These are phyloP conservation scores for Chaetodon auriga DNA, from an alignment of 2,113 vertebrate species.

Conservation along the genomic window DNA sequence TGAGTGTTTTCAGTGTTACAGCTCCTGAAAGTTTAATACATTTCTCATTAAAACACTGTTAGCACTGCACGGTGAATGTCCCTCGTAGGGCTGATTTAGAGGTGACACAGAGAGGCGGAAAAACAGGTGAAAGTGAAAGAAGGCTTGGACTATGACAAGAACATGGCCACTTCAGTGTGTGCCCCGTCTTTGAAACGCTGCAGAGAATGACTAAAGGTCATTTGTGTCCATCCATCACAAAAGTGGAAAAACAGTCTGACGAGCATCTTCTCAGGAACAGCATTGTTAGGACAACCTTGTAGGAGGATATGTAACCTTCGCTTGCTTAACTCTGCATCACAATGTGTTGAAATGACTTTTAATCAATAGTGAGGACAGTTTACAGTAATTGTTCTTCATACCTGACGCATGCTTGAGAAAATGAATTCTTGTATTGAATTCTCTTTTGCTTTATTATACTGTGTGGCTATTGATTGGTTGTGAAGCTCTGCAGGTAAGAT, in stretches of 20 bases:
- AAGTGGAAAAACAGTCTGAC: conserved; percentile 45
- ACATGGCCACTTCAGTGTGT: conserved; percentile 18
- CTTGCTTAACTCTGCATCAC: conserved; percentile 23
- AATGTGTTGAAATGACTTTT: conserved; percentile 6
- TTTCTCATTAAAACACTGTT: conserved; percentile 61
- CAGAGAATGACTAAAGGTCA: conserved; percentile 52
- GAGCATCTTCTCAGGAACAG: not conserved
- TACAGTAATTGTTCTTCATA: not conserved
- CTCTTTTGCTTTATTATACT: not conserved
- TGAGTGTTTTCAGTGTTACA: conserved; percentile 61
- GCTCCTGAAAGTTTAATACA: conserved; percentile 67
- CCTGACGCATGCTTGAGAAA: not conserved
- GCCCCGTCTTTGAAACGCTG: conserved; percentile 43
- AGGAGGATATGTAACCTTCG: conserved; percentile 28
- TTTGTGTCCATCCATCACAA: conserved; percentile 42
- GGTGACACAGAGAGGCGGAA: conserved; percentile 29
- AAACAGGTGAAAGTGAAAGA: conserved; percentile 21
- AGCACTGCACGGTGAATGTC: conserved; percentile 34
- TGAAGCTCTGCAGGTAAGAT: not conserved
- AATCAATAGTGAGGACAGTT: conserved; percentile 1
- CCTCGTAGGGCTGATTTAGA: conserved; percentile 32
- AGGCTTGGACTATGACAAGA: conserved; percentile 21
- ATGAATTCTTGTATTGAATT: not conserved
- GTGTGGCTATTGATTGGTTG: not conserved
- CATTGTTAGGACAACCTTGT: conserved; percentile 42